Evolutionary conservation across 2,113 vertebrate genomes (phyloP).

Genomic region (Callithrix jacchus): DNA sequence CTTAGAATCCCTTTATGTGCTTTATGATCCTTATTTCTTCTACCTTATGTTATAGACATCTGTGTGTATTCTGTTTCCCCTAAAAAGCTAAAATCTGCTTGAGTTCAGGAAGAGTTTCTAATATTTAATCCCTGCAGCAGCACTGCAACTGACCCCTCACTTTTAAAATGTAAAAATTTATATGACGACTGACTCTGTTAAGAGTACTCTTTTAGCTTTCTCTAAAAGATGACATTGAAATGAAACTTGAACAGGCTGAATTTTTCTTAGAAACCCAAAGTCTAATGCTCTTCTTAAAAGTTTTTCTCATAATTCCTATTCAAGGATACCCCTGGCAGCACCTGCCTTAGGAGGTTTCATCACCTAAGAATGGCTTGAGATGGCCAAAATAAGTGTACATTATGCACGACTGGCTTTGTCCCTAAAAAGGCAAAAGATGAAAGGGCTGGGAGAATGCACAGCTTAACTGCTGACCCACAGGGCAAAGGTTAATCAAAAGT

Average conservation of each 20-base stretch:
- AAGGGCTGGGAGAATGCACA: constrained; percentile 82
- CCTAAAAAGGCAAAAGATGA: constrained; percentile 77
- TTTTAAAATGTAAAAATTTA: constrained; percentile 3
- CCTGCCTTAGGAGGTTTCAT: constrained; percentile 38
- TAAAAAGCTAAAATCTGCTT: neutral
- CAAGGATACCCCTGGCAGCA: neutral
- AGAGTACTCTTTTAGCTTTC: neutral
- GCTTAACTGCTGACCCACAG: constrained; percentile 94
- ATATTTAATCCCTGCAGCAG: neutral
- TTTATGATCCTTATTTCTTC: neutral
- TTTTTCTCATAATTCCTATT: constrained; percentile 9
- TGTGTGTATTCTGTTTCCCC: neutral
- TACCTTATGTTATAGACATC: neutral
- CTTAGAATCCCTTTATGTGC: neutral
- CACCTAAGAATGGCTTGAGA: constrained; percentile 60
- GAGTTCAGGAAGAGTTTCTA: neutral
- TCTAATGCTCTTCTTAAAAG: neutral
- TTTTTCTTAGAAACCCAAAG: constrained; percentile 9
- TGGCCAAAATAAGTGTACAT: constrained; percentile 55
- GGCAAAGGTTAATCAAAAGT: constrained; percentile 86
- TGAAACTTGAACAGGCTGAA: neutral
- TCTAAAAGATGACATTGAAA: neutral
- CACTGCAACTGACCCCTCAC: neutral
- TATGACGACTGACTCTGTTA: neutral
- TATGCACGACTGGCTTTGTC: constrained; percentile 76